Evolutionary conservation across 2,113 vertebrate species (phyloP).

Genomic region (Harpagus bidentatus): DNA sequence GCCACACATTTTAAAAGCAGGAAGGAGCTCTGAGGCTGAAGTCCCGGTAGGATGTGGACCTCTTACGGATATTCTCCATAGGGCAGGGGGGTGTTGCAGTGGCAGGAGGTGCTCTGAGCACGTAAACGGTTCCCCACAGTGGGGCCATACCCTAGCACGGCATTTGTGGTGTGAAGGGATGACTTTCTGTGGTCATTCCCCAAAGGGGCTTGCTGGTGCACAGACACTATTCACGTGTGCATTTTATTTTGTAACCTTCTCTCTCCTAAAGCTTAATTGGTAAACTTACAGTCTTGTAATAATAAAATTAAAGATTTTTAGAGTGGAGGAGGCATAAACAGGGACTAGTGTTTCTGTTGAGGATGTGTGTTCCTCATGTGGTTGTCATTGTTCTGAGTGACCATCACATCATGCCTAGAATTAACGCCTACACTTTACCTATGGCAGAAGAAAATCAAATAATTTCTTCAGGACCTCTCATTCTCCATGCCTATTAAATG

Average conservation of each 20-base stretch:
- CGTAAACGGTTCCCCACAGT: neutral
- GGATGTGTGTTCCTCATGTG: neutral
- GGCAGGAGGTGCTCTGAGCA: neutral
- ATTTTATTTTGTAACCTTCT: neutral
- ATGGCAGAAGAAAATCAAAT: neutral
- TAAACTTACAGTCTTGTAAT: neutral
- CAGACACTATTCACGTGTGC: fast-evolving
- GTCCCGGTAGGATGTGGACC: neutral
- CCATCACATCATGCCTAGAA: neutral
- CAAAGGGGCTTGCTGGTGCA: fast-evolving
- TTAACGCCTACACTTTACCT: neutral
- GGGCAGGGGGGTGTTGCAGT: neutral
- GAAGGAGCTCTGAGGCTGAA: neutral
- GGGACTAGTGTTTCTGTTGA: neutral
- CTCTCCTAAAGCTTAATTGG: neutral
- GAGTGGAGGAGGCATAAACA: neutral
- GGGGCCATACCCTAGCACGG: fast-evolving
- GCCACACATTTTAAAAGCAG: neutral
- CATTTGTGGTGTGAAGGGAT: neutral
- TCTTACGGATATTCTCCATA: neutral
- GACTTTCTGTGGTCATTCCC: neutral
- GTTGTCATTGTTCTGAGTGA: neutral
- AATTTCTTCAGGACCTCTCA: neutral
- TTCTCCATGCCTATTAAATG: neutral
- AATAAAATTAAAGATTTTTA: neutral